Base-by-base conservation (phyloP, 1,140 invertebrate species). In the Bicyclus anynana region DNA sequence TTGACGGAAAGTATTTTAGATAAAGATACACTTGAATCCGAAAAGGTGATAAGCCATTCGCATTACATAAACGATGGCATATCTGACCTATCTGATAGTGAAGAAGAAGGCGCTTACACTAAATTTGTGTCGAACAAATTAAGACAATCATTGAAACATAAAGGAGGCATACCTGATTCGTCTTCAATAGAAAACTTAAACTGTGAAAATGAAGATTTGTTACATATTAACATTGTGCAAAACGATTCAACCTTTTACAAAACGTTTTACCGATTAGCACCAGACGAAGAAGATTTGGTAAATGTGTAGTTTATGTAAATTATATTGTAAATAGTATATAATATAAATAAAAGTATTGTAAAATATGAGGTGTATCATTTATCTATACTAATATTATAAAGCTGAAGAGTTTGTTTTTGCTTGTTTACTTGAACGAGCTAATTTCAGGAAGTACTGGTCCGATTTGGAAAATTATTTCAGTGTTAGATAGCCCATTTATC, bases 71-170 rank as follows among this genome's bases (percentile, higher is more conserved):
- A 67, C 23, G 48, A 54, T n/a, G 47, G 54, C 35, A 62, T 74
- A 35, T 63, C 54, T 5, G 72, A 77, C 54, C 48, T 77, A 13
- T 70, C 62, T 10, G 44, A 53, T 17, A 60, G 63, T 16, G 76
- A 83, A 21, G 74, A 82, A 5, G 80, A 80, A 49, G 51, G 38
- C 5, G 69, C 57, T 33, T 88, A 86, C 46, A 73, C 76, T 12
- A 76, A 70, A 59, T 86, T 88, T 56, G 77, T 75, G 5, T 51
- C 71, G 23, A 59, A 83, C 20, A 86, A 85, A 63, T 74, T 88
- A 50, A 55, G 70, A 33, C 69, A 77, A 65, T 76, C 69, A n/a
- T 40, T 84, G 26, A 84, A 74, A 64, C 63, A 72, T 21, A 68
- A 74, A 27, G 59, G 57, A 33, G 59, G 61, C 3, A 76, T 79